These are phyloP conservation scores for Zenarchopterus dispar DNA, from an alignment of 2,797 vertebrate species.

Conservation along the genomic window DNA sequence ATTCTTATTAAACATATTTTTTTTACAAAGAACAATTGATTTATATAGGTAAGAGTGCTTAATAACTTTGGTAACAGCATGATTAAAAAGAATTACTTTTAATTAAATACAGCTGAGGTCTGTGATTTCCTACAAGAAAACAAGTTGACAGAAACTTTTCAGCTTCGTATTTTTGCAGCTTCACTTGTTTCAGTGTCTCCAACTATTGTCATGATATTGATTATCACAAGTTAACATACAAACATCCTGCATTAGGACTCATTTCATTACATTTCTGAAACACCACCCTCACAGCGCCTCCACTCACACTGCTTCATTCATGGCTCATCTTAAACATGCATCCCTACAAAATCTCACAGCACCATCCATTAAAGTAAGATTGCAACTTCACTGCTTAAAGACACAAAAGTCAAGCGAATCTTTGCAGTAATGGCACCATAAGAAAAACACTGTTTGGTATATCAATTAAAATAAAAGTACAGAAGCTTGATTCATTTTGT, in stretches of 20 bases:
- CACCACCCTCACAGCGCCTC: too few relatives aligned
- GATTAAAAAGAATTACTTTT: constrained; percentile 24
- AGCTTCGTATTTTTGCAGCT: constrained; percentile 18
- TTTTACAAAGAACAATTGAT: constrained; percentile 50
- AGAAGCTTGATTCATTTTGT: background rate
- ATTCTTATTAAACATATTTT: constrained; percentile 38
- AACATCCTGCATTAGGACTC: constrained; percentile 13
- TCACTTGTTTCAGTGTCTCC: constrained; percentile 18
- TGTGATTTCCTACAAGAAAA: constrained; percentile 6
- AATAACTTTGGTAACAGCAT: constrained; percentile 5
- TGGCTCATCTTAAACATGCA: background rate
- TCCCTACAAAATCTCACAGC: constrained; percentile 3
- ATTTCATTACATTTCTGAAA: background rate
- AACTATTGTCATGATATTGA: background rate
- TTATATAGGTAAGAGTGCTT: constrained; percentile 22
- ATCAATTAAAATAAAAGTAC: constrained; percentile 20
- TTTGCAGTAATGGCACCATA: background rate
- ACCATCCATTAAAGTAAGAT: constrained; percentile 5
- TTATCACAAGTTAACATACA: constrained; percentile 22
- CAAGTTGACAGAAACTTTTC: constrained; percentile 35
- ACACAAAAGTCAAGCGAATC: constrained; percentile 8
- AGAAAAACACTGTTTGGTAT: constrained; percentile 34
- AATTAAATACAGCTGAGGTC: constrained; percentile 50
- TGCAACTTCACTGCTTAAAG: background rate
- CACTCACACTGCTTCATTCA: background rate